A percentile compares a stretch with the other conserved stretches of the same genome.
These are phyloP conservation scores for Smittia aterrima DNA, from an alignment of 2,888 invertebrate genomes.

Conservation along the genomic window DNA sequence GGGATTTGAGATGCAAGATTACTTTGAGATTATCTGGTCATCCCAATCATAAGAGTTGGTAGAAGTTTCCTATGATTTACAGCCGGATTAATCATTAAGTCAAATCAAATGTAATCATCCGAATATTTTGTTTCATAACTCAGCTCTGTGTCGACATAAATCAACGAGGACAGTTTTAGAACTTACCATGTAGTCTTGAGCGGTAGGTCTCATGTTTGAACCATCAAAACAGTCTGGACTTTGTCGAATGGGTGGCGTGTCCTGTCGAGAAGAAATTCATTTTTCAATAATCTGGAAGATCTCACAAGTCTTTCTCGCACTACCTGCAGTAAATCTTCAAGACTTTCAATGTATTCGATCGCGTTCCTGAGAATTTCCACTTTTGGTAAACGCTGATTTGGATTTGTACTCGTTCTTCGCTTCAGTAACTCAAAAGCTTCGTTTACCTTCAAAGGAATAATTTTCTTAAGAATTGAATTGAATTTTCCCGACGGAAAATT, in stretches of 20 bases:
- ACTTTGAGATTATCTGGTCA: neutral
- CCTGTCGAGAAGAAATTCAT: neutral
- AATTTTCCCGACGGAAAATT: slow-evolving; percentile 22
- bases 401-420: slow-evolving; percentile 88
- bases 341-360: slow-evolving; percentile 94
- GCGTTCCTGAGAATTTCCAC: slow-evolving; percentile 96
- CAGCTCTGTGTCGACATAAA: neutral
- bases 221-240: slow-evolving; percentile 50
- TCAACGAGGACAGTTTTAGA: neutral
- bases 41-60: too few species aligned
- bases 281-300: neutral
- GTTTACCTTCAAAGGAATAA: slow-evolving; percentile 68
- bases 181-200: slow-evolving; percentile 50
- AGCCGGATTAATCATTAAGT: slow-evolving; percentile 28
- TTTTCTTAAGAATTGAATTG: neutral
- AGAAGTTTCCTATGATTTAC: slow-evolving; percentile 24
- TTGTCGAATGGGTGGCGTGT: slow-evolving; percentile 48
- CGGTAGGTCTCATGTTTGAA: slow-evolving; percentile 50
- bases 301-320: slow-evolving; percentile 13
- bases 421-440: slow-evolving; percentile 97
- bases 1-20: neutral
- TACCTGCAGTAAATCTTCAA: slow-evolving; percentile 77
- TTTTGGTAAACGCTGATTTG: slow-evolving; percentile 94
- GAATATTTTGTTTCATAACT: slow-evolving; percentile 24
- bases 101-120: slow-evolving; percentile 32